phyloP scores from a whole-genome alignment of 2,888 invertebrate species.

The Aphodius granarius region DNA sequence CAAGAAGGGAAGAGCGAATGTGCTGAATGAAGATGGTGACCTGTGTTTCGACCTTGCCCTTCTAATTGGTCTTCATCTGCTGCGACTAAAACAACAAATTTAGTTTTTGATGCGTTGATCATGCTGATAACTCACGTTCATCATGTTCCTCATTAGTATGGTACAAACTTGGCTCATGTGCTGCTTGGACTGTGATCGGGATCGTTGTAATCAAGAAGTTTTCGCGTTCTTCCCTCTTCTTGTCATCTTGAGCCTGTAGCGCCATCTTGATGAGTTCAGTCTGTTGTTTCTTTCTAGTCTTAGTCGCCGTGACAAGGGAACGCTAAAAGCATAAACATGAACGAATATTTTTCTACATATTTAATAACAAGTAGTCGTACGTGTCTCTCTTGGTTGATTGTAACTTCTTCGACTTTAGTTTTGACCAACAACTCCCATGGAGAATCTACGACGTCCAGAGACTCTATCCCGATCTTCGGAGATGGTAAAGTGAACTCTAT shows the following conservation, averaged over 20 bases:
- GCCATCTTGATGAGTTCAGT: conserved; percentile 97
- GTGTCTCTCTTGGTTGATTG: conserved; percentile 95
- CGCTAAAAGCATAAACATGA: conserved; percentile 59
- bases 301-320: conserved; percentile 96
- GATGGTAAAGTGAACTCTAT: conserved; percentile 99
- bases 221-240: conserved; percentile 91
- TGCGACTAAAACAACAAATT: conserved; percentile 18
- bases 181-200: conserved; percentile 92
- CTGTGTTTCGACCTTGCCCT: conserved; percentile 70
- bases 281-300: conserved; percentile 98
- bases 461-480: conserved; percentile 96
- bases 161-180: conserved; percentile 91
- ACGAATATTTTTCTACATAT: conserved; percentile 12
- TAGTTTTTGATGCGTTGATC: neutral
- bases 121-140: conserved; percentile 62
- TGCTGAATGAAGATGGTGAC: conserved; percentile 87
- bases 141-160: conserved; percentile 86
- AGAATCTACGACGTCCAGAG: conserved; percentile 93
- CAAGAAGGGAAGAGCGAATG: conserved; percentile 96
- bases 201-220: conserved; percentile 95
- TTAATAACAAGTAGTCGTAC: too few relatives aligned
- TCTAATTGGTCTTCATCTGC: conserved; percentile 60
- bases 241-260: conserved; percentile 93
- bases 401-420: conserved; percentile 98
- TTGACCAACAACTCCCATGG: conserved; percentile 99